Conservation (phyloP, 2,113 vertebrate species). For the Gavia stellata region DNA sequence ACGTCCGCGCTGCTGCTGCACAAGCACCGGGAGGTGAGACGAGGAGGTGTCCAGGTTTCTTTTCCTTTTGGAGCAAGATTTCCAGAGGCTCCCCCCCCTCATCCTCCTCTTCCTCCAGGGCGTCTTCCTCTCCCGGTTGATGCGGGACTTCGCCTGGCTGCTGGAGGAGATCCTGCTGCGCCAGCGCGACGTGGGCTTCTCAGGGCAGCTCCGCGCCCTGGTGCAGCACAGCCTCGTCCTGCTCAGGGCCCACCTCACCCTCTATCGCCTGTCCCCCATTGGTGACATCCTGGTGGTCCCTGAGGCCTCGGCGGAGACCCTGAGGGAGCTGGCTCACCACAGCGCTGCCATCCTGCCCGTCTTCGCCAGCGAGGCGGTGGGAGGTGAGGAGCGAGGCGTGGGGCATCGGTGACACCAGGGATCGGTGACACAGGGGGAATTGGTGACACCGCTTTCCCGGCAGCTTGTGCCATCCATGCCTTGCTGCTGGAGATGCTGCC, state of each 20-base stretch:
- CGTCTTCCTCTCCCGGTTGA: conserved; percentile 72
- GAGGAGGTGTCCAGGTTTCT: accelerated
- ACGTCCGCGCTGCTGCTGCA: conserved; percentile 81
- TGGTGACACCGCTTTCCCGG: neutral
- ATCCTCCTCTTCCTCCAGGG: conserved; percentile 65
- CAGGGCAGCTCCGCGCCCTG: conserved; percentile 74
- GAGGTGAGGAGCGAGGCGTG: conserved; percentile 68
- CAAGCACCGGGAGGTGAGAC: conserved; percentile 77
- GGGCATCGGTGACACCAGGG: neutral
- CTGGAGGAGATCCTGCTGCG: conserved; percentile 84
- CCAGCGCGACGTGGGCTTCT: conserved; percentile 81
- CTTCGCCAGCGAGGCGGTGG: conserved; percentile 83
- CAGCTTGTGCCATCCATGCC: conserved; percentile 84
- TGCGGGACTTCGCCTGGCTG: conserved; percentile 81
- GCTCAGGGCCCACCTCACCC: conserved; percentile 64
- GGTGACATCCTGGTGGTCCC: conserved; percentile 66
- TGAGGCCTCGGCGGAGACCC: conserved; percentile 8
- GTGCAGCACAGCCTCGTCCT: conserved; percentile 75
- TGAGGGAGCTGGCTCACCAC: conserved; percentile 63
- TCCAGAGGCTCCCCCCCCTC: neutral
- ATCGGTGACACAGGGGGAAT: neutral
- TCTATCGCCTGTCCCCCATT: conserved; percentile 35
- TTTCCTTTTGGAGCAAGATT: neutral
- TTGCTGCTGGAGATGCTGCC: conserved; percentile 76
- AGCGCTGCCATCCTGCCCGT: conserved; percentile 73